Evolutionary conservation across 2,797 vertebrate genomes (phyloP).

Genomic region (Acipenser oxyrinchus): DNA sequence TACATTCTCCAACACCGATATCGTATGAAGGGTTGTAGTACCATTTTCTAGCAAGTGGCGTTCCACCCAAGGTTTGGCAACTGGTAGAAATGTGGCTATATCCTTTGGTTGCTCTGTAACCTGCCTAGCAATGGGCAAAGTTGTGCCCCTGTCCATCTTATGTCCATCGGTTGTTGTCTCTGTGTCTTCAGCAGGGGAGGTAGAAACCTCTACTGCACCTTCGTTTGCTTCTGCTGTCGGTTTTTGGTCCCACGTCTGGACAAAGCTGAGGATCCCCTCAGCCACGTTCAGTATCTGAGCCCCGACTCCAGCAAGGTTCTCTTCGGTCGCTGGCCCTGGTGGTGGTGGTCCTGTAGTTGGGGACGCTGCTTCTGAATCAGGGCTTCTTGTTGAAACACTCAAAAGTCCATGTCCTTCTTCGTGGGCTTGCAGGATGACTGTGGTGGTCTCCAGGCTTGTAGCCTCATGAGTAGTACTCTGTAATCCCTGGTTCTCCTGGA

Average conservation of each 20-base stretch:
- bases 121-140: not conserved
- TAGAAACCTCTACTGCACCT: not conserved
- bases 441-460: too few relatives aligned
- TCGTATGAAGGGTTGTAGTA: not conserved
- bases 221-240: not conserved
- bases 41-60: not conserved
- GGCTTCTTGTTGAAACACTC: too few relatives aligned
- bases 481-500: not conserved
- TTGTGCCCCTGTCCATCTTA: not conserved
- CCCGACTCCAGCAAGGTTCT: constrained; percentile 50
- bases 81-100: not conserved
- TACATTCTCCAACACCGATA: constrained; percentile 18
- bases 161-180: constrained; percentile 1
- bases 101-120: constrained; percentile 6
- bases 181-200: not conserved
- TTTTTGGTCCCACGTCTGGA: constrained; percentile 48
- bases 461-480: too few relatives aligned
- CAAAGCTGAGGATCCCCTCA: constrained; percentile 45
- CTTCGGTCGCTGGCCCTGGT: constrained; percentile 25
- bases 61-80: not conserved
- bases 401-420: too few relatives aligned
- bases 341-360: constrained; percentile 10
- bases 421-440: too few relatives aligned
- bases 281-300: constrained; percentile 51
- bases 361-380: not conserved